These are phyloP conservation scores for Drosophila rhopaloa DNA, from an alignment of 1,140 invertebrate genomes.

Conservation along the genomic window DNA sequence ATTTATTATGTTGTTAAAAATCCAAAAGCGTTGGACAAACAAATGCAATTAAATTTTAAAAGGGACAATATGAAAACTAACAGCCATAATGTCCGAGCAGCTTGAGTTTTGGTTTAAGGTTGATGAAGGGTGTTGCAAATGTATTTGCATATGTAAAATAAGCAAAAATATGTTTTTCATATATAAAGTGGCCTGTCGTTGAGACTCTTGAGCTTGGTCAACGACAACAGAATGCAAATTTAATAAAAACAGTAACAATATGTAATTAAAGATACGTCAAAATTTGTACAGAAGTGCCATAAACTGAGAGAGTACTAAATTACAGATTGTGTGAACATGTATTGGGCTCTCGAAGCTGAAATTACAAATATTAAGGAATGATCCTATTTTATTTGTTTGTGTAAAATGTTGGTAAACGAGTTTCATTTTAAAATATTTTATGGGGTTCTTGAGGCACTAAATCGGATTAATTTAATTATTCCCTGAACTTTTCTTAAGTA, in stretches of 20 bases:
- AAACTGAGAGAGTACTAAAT: conserved; percentile 2
- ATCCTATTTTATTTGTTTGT: neutral
- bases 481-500: too few relatives aligned
- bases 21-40: conserved; percentile 57
- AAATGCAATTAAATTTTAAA: conserved; percentile 66
- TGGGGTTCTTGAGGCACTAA: neutral
- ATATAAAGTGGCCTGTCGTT: conserved; percentile 48
- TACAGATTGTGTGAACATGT: conserved; percentile 19
- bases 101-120: conserved; percentile 7
- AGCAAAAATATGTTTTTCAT: conserved; percentile 44
- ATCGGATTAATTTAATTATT: neutral
- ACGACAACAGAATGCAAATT: conserved; percentile 39
- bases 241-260: conserved; percentile 52
- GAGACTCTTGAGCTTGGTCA: conserved; percentile 43
- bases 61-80: conserved; percentile 31
- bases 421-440: neutral
- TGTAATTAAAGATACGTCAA: conserved; percentile 47
- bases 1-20: conserved; percentile 77
- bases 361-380: neutral
- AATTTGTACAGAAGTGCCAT: conserved; percentile 2
- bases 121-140: conserved; percentile 12
- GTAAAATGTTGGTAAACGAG: neutral
- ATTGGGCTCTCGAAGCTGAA: neutral
- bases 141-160: conserved; percentile 65
- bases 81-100: conserved; percentile 12